phyloP scores from a whole-genome alignment of 2,888 invertebrate species.

The Monoplex corrugatus region DNA sequence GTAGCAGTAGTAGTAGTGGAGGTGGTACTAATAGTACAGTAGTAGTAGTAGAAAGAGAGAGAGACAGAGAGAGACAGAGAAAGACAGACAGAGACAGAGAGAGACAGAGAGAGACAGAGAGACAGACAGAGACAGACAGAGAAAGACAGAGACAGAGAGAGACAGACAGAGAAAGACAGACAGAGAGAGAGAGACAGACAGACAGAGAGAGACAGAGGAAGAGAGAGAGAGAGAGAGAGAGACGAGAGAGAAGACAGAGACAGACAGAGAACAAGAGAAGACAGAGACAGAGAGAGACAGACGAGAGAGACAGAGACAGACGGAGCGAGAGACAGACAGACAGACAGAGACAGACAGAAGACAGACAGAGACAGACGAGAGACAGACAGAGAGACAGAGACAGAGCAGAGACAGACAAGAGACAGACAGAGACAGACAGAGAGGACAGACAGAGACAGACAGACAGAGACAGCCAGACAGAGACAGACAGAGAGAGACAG shows the following conservation, averaged over 20 bases:
- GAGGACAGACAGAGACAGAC: too few relatives aligned
- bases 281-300: too few relatives aligned
- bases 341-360: background rate
- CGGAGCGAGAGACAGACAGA: slow-evolving; percentile 12
- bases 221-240: background rate
- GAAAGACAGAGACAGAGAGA: slow-evolving; percentile 4
- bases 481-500: slow-evolving; percentile 18
- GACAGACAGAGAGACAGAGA: background rate
- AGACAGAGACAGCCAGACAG: too few relatives aligned
- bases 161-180: background rate
- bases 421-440: too few relatives aligned
- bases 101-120: background rate
- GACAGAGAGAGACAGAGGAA: background rate
- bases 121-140: background rate
- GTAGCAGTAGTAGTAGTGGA: too few relatives aligned
- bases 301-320: slow-evolving; percentile 2
- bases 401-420: background rate
- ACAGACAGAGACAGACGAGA: too few relatives aligned
- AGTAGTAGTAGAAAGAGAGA: slow-evolving; percentile 22
- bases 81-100: background rate
- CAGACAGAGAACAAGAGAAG: too few relatives aligned
- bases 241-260: background rate
- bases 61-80: background rate
- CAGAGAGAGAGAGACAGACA: background rate
- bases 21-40: too few relatives aligned